Base-by-base conservation (phyloP, 2,888 invertebrate genomes). In the Mactromeris polynyma region DNA sequence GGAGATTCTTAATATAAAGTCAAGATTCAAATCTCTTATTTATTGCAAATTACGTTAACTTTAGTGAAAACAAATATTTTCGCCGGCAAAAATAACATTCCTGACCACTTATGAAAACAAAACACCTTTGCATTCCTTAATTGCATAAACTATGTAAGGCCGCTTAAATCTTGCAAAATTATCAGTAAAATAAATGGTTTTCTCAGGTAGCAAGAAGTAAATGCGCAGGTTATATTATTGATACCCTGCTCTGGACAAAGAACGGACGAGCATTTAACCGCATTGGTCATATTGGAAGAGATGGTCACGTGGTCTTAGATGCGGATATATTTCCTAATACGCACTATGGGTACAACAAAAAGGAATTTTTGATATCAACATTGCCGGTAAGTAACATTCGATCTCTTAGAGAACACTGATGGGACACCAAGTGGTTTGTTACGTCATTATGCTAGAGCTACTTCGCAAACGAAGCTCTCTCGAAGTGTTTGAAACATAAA, bases 331-430 rank as follows among this genome's bases (percentile, higher is more conserved):
- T 92, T 81, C 93, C 93, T 14, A 93, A 93, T 73, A 85, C 86
- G 31, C 87, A 86, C 26, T 93, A 88, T 87, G 93, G 93, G 11
- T 91, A 93, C 86, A 93, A 93, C 85, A 91, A 89, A 40, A 86
- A 92, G 73, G 85, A 85, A 26, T 93, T 93, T 42, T 73, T 89
- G n/a, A 87, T 93, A 26, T 89, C 93, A 4, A 92, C 92, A 11
- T 64, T 91, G 14, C 78, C 85, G 85, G 93, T 93, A 80, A 83
- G 86, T 33, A 4, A 6, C 36, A 26, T 26, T n/a, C n/a, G n/a
- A n/a, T n/a, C n/a, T n/a, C n/a, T n/a, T n/a, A n/a, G n/a, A n/a
- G n/a, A n/a, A n/a, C n/a, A n/a, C n/a, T 64, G 6, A 26, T 2
- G 0, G 26, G 9, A 4, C n/a, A n/a, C 9, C 26, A n/a, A 0